A percentile compares a stretch with the other conserved stretches of the same genome.
Conservation (phyloP, 92 coral and sea anemone genomes). For the Bergia sp. region DNA sequence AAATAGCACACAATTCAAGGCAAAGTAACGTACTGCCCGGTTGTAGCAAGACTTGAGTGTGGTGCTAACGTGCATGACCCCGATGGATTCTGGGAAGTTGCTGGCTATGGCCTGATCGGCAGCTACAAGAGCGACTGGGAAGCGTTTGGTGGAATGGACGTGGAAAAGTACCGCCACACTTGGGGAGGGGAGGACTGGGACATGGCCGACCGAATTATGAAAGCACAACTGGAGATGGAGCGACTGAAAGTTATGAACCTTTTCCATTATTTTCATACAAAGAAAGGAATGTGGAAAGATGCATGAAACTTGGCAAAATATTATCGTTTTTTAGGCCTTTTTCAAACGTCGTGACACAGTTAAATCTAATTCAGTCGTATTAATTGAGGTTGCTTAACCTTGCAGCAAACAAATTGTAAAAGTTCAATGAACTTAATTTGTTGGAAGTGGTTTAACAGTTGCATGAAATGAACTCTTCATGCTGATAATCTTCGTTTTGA, state of each 20-base stretch:
- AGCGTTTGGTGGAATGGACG: conserved; percentile 93
- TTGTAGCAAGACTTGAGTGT: conserved; percentile 75
- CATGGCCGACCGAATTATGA: conserved; percentile 80
- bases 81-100: conserved; percentile 79
- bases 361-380: no score
- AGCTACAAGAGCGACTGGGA: conserved; percentile 95
- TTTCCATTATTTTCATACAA: conserved; percentile 81
- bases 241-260: conserved; percentile 76
- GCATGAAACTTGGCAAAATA: neutral
- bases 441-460: no score
- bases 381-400: no score
- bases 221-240: conserved; percentile 80
- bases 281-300: conserved; percentile 86
- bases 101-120: conserved; percentile 84
- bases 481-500: no score
- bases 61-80: conserved; percentile 67
- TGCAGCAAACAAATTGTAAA: no score
- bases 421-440: no score
- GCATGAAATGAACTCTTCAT: no score
- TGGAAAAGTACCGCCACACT: conserved; percentile 64
- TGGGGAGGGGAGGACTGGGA: conserved; percentile 99
- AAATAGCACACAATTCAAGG: conserved; percentile 79
- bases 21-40: conserved; percentile 66
- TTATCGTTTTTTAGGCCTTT: neutral
- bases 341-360: no score